These are phyloP conservation scores for Thecocarcelia acutangulata DNA, from an alignment of 2,888 invertebrate species.

Conservation along the genomic window DNA sequence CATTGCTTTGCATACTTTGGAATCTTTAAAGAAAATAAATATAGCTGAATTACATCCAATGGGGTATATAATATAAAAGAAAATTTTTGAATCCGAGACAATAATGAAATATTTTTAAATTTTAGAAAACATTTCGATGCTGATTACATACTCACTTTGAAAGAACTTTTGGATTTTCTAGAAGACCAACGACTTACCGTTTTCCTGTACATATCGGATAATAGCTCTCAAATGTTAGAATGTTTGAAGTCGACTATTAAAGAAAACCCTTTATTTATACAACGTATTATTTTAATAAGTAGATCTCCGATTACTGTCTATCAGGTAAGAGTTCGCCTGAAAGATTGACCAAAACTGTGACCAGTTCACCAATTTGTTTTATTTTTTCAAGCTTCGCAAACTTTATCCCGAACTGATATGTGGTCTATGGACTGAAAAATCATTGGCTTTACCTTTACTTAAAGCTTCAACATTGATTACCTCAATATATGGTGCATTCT, in stretches of 20 bases:
- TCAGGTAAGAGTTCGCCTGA: conserved; percentile 73
- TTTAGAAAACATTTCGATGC: conserved; percentile 79
- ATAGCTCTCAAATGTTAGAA: conserved; percentile 78
- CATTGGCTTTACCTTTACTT: conserved; percentile 77
- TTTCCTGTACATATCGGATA: conserved; percentile 79
- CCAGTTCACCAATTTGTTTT: not conserved
- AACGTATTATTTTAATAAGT: conserved; percentile 78
- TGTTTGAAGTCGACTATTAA: conserved; percentile 76
- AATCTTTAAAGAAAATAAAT: conserved; percentile 78
- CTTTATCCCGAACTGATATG: conserved; percentile 80
- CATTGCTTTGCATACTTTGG: conserved; percentile 75
- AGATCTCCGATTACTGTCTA: conserved; percentile 80
- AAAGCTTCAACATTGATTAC: conserved; percentile 80
- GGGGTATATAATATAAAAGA: conserved; percentile 73
- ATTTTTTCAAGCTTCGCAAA: conserved; percentile 76
- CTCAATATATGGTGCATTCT: conserved; percentile 81
- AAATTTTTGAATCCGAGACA: not conserved
- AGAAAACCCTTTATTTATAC: conserved; percentile 75
- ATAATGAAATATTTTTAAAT: not conserved
- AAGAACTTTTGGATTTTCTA: conserved; percentile 77
- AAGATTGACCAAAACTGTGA: not conserved
- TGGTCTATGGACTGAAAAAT: conserved; percentile 81
- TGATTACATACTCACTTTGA: conserved; percentile 78
- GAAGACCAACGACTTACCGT: conserved; percentile 77
- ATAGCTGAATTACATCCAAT: conserved; percentile 80